Evolutionary conservation across 2,888 invertebrate genomes (phyloP).

Genomic region (Zootermopsis nevadensis): DNA sequence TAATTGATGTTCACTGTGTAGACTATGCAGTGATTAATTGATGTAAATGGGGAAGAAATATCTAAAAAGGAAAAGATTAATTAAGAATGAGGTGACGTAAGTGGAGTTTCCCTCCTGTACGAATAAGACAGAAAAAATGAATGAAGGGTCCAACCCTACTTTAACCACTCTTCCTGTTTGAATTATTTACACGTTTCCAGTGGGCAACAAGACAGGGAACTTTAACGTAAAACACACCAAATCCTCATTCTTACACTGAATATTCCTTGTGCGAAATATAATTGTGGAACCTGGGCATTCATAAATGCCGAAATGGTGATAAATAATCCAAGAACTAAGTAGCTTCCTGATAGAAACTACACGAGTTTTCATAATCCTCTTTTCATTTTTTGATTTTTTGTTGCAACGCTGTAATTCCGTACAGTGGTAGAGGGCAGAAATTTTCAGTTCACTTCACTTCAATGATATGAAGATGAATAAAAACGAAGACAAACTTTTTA

Average conservation of each 20-base stretch:
- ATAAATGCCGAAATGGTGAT: constrained; percentile 36
- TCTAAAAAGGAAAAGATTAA: neutral
- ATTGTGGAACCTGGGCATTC: constrained; percentile 24
- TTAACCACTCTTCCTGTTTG: constrained; percentile 1
- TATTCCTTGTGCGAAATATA: neutral
- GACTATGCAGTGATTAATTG: neutral
- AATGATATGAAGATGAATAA: constrained; percentile 39
- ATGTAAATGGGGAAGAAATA: neutral
- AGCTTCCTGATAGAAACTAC: constrained; percentile 36
- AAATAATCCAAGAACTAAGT: constrained; percentile 28
- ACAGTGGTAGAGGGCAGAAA: constrained; percentile 1
- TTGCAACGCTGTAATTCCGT: constrained; percentile 27
- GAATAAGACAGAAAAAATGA: neutral
- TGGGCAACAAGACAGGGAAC: neutral
- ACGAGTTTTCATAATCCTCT: constrained; percentile 41
- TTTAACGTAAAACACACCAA: neutral
- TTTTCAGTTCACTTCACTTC: constrained; percentile 43
- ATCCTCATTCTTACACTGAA: neutral
- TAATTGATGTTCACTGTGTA: too few relatives aligned
- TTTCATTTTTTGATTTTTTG: constrained; percentile 34
- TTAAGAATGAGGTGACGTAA: neutral
- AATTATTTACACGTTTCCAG: constrained; percentile 26
- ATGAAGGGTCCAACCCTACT: neutral
- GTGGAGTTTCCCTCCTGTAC: neutral
- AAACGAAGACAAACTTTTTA: constrained; percentile 40